A percentile compares a stretch with the other conserved stretches of the same genome.
phyloP scores from a whole-genome alignment of 2,888 invertebrate genomes.

The Trichacis sp. region DNA sequence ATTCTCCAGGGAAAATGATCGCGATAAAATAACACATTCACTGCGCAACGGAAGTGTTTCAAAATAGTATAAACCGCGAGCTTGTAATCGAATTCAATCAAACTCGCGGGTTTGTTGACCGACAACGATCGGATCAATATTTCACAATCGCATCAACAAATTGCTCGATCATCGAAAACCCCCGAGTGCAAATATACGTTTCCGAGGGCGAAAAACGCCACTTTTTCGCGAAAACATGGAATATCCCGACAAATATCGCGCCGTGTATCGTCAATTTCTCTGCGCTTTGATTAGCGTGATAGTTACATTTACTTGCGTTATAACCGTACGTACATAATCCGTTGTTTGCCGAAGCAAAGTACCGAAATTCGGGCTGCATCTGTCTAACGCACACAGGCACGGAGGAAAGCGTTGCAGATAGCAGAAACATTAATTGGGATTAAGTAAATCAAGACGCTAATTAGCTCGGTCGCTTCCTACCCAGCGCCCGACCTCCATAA shows the following conservation, averaged over 20 bases:
- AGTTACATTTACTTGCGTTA: constrained; percentile 43
- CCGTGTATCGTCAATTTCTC: background rate
- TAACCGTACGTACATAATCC: constrained; percentile 65
- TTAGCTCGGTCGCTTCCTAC: constrained; percentile 61
- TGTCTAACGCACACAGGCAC: constrained; percentile 36
- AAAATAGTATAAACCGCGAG: too few species aligned
- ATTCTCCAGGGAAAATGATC: too few species aligned
- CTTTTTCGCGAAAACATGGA: background rate
- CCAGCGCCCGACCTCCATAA: constrained; percentile 35
- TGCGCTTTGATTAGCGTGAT: constrained; percentile 22
- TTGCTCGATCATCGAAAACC: background rate
- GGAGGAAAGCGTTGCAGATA: constrained; percentile 49
- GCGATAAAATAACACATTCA: too few species aligned
- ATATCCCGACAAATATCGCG: background rate
- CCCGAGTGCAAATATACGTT: too few species aligned
- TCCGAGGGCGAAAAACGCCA: too few species aligned
- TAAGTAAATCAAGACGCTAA: constrained; percentile 70
- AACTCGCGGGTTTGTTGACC: background rate
- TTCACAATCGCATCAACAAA: background rate
- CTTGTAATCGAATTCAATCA: too few species aligned
- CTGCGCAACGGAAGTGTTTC: too few species aligned
- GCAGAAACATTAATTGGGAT: constrained; percentile 68
- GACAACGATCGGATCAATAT: background rate
- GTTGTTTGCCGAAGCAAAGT: constrained; percentile 61
- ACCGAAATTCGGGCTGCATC: constrained; percentile 50